phyloP scores from a whole-genome alignment of 2,113 vertebrate species.

The Leptodactylus fuscus region DNA sequence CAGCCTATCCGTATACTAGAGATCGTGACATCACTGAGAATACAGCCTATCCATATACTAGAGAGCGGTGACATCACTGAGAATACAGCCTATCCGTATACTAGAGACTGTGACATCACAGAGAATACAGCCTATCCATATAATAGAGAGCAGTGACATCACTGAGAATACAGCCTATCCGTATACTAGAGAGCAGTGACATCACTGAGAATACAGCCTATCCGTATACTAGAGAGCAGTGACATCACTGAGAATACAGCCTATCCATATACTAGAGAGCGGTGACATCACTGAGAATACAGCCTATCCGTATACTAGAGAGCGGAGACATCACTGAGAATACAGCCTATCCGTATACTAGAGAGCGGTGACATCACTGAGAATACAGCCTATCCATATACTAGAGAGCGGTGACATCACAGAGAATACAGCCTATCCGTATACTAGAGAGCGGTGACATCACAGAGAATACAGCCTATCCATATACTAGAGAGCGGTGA shows the following conservation, averaged over 20 bases:
- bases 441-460: too few species aligned
- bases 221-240: neutral
- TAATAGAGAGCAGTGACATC: neutral
- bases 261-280: neutral
- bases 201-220: neutral
- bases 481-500: neutral
- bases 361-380: neutral
- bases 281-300: neutral
- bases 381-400: neutral
- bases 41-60: slow-evolving; percentile 14
- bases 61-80: too few species aligned
- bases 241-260: neutral
- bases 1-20: neutral
- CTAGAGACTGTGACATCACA: neutral
- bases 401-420: neutral
- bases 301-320: too few species aligned
- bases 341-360: neutral
- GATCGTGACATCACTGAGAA: neutral
- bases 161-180: neutral
- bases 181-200: too few species aligned
- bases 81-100: neutral
- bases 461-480: neutral
- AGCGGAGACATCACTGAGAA: too few species aligned
- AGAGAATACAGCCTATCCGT: neutral
- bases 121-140: neutral